These are phyloP conservation scores for Momotus momota DNA, from an alignment of 2,797 vertebrate genomes.

Conservation along the genomic window DNA sequence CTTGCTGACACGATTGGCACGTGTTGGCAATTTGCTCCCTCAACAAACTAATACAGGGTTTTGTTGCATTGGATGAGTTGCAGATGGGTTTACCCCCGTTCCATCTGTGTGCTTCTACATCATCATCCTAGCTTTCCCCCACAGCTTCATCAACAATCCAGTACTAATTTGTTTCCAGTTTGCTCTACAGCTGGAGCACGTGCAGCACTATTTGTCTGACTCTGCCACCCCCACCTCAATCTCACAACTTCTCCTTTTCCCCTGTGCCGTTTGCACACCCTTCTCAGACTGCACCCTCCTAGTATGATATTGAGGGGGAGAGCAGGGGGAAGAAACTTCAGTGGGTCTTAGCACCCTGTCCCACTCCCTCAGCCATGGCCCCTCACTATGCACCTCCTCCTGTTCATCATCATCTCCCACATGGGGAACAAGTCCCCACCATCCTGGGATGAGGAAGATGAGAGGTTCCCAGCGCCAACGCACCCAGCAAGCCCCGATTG, in stretches of 20 bases:
- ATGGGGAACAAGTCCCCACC: background rate
- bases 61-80: background rate
- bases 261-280: no score
- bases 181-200: no score
- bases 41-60: background rate
- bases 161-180: background rate
- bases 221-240: no score
- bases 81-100: background rate
- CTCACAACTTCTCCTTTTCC: no score
- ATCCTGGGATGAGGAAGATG: background rate
- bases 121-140: background rate
- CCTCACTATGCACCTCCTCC: background rate
- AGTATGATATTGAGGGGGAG: no score
- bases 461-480: background rate
- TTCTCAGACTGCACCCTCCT: no score
- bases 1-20: background rate
- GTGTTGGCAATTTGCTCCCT: background rate
- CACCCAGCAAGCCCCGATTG: rapidly evolving
- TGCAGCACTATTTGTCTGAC: no score
- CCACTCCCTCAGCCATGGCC: no score
- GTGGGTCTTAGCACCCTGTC: no score
- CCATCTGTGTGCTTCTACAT: background rate
- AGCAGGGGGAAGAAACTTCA: no score
- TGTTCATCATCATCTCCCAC: no score
- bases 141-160: background rate